Conservation (phyloP, 2,888 invertebrate genomes). For the Andrena trimmerana region DNA sequence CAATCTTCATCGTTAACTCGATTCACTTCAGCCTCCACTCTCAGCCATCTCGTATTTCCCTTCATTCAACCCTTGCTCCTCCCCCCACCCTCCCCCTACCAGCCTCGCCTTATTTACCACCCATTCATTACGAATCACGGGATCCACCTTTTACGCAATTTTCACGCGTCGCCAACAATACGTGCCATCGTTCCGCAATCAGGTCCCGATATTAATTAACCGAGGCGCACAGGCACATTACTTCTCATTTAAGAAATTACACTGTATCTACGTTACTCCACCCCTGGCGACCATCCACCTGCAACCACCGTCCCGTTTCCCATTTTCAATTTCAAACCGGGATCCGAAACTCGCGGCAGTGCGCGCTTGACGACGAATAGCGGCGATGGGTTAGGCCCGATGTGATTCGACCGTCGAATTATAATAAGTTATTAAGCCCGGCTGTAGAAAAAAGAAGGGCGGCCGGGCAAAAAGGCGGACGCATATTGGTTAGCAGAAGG, state of each 20-base stretch:
- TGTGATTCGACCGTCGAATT: conserved; percentile 67
- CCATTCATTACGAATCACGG: conserved; percentile 36
- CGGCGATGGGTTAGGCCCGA: neutral
- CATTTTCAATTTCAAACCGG: neutral
- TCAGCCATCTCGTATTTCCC: conserved; percentile 21
- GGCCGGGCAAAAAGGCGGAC: conserved; percentile 41
- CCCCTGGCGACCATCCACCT: neutral
- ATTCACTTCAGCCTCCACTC: conserved; percentile 18
- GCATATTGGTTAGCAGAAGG: conserved; percentile 66
- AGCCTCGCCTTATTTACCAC: conserved; percentile 19
- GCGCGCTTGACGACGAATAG: neutral
- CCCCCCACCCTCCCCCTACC: no score
- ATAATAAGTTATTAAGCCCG: conserved; percentile 79
- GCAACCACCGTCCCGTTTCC: neutral
- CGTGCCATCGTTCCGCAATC: conserved; percentile 12
- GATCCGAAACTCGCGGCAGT: neutral
- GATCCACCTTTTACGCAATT: conserved; percentile 17
- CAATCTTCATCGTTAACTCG: conserved; percentile 32
- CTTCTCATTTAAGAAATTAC: conserved; percentile 25
- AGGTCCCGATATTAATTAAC: conserved; percentile 17
- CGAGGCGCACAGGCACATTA: conserved; percentile 27
- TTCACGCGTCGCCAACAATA: neutral
- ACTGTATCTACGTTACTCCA: neutral
- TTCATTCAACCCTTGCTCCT: neutral
- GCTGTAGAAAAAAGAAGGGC: conserved; percentile 50